A percentile compares a stretch with the other conserved stretches of the same genome.
Evolutionary conservation across 2,113 vertebrate genomes (phyloP).

Genomic region (Bubo scandiacus): DNA sequence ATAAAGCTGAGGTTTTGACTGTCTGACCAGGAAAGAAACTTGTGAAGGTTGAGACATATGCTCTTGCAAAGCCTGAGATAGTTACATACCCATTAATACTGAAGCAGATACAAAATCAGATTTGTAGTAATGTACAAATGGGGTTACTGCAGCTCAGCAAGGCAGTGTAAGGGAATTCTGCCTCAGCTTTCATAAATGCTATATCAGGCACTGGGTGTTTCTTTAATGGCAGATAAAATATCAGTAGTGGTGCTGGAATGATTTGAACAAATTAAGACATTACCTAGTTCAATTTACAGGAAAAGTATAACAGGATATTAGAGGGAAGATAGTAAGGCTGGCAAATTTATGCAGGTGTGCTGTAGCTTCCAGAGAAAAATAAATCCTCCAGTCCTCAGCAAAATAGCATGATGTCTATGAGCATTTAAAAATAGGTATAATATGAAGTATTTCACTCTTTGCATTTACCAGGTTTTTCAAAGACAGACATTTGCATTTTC

Average conservation of each 20-base stretch:
- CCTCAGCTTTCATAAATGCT: neutral
- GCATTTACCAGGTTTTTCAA: neutral
- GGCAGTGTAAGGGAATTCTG: neutral
- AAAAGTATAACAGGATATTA: neutral
- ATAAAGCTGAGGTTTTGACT: neutral
- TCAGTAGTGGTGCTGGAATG: neutral
- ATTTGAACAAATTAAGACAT: neutral
- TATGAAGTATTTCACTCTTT: neutral
- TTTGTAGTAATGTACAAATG: neutral
- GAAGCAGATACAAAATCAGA: neutral
- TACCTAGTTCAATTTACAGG: neutral
- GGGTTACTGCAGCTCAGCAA: neutral
- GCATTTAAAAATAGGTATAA: neutral
- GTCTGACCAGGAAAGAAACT: conserved; percentile 7
- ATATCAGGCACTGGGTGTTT: neutral
- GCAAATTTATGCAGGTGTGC: neutral
- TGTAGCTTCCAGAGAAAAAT: neutral
- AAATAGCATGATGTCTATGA: neutral
- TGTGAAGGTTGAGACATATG: neutral
- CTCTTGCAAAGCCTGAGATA: neutral
- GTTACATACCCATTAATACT: neutral
- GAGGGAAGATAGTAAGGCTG: neutral
- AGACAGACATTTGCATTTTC: neutral
- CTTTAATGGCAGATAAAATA: neutral
- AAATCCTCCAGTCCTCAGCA: neutral